Conservation (phyloP, 2,888 invertebrate genomes). For the Himalopsyche anomala region DNA sequence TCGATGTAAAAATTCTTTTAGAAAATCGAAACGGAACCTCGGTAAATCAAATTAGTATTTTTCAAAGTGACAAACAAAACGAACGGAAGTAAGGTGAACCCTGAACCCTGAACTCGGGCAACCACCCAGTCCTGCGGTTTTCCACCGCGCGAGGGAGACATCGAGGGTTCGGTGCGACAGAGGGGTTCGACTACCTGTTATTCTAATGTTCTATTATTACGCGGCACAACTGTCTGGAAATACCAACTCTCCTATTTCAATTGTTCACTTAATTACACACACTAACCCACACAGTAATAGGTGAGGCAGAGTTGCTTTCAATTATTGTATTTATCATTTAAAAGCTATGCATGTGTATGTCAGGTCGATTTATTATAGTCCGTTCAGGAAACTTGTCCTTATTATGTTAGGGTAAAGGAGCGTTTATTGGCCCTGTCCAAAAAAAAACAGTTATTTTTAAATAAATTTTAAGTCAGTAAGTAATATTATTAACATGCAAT, state of each 20-base stretch:
- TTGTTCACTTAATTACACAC: constrained; percentile 31
- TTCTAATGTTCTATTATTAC: constrained; percentile 10
- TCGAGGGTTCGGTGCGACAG: neutral
- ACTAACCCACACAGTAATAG: neutral
- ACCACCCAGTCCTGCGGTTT: constrained; percentile 1
- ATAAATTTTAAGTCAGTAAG: too few species aligned
- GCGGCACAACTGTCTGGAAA: constrained; percentile 26
- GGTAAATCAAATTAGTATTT: neutral
- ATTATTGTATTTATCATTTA: constrained; percentile 30
- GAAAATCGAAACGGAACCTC: neutral
- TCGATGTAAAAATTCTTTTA: too few species aligned
- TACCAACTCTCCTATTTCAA: constrained; percentile 26
- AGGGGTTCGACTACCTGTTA: neutral
- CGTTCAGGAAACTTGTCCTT: too few species aligned
- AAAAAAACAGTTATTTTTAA: too few species aligned
- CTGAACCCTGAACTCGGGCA: neutral
- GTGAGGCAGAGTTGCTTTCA: constrained; percentile 26
- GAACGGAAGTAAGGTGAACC: constrained; percentile 17
- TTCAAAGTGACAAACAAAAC: neutral
- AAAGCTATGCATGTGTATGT: neutral
- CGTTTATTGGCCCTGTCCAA: too few species aligned
- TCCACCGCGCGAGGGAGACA: neutral
- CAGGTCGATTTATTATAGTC: neutral
- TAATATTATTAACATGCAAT: too few species aligned
- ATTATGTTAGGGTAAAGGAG: too few species aligned